Conservation (phyloP, 37 sponge, comb jelly and placozoan genomes). For the Agelas oroides region DNA sequence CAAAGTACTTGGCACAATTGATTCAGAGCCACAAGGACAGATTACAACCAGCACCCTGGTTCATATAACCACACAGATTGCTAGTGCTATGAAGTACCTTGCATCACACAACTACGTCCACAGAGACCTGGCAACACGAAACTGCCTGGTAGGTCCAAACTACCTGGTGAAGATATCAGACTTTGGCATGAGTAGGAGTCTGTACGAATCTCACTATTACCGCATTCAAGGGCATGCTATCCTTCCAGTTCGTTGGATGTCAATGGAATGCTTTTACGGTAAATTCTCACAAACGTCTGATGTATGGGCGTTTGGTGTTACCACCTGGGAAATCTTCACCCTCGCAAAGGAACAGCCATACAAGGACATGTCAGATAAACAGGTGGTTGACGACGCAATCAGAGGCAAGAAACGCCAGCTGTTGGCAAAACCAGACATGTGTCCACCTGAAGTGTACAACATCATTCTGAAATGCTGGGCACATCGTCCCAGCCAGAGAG, state of each 20-base stretch:
- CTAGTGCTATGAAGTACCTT: constrained; percentile 64
- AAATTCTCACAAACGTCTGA: constrained; percentile 85
- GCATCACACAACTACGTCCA: constrained; percentile 51
- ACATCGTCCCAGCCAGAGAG: constrained; percentile 14
- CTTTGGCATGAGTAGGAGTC: constrained; percentile 84
- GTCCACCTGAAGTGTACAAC: constrained; percentile 51
- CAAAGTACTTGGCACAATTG: too few species aligned
- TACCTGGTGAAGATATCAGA: constrained; percentile 81
- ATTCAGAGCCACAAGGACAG: background rate
- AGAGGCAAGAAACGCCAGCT: constrained; percentile 40
- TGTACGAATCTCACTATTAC: constrained; percentile 76
- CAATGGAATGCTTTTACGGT: constrained; percentile 85
- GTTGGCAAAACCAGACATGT: constrained; percentile 24
- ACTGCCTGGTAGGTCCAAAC: constrained; percentile 54
- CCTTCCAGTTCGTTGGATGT: constrained; percentile 88
- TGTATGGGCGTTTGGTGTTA: constrained; percentile 87
- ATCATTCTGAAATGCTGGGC: constrained; percentile 58
- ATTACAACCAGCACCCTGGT: constrained; percentile 19
- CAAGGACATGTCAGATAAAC: constrained; percentile 61
- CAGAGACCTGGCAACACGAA: constrained; percentile 64
- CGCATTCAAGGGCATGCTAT: constrained; percentile 47
- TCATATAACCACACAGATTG: constrained; percentile 56
- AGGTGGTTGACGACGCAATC: constrained; percentile 70
- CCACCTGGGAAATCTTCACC: constrained; percentile 86
- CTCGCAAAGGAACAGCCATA: constrained; percentile 71